Conservation (phyloP, 2,888 invertebrate genomes). For the Eulithis prunata region DNA sequence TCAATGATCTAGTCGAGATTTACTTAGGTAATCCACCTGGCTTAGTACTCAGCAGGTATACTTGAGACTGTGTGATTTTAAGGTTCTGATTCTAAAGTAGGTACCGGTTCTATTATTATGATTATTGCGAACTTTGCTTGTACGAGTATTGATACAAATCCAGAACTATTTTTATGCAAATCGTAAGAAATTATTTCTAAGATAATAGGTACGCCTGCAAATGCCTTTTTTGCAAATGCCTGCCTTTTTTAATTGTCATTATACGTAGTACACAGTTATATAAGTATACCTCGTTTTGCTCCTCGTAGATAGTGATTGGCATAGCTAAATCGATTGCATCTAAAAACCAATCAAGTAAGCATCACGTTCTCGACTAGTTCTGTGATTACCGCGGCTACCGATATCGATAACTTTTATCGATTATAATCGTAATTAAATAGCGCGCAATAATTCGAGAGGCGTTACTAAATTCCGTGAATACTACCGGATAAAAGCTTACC, state of each 20-base stretch:
- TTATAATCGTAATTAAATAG: conserved; percentile 74
- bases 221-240: too few species aligned
- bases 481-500: conserved; percentile 43
- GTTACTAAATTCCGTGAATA: conserved; percentile 65
- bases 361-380: conserved; percentile 47
- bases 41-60: conserved; percentile 16
- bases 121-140: background rate
- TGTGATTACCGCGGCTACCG: conserved; percentile 62
- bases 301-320: conserved; percentile 10
- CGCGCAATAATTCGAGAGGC: conserved; percentile 71
- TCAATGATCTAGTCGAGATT: conserved; percentile 81
- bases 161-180: background rate
- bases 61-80: conserved; percentile 28
- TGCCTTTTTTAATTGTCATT: too few species aligned
- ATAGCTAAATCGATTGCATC: conserved; percentile 21
- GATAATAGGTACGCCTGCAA: too few species aligned
- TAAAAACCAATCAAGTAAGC: conserved; percentile 39
- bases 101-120: conserved; percentile 9
- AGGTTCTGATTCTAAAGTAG: conserved; percentile 21
- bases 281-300: background rate
- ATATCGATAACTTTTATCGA: conserved; percentile 58
- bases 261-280: background rate
- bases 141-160: background rate
- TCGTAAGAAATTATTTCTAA: too few species aligned
- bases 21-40: conserved; percentile 67